Percentiles rank a stretch among this genome's conserved stretches.
Evolutionary conservation across 1,140 invertebrate species (phyloP).

Genomic region (Heliconius himera): DNA sequence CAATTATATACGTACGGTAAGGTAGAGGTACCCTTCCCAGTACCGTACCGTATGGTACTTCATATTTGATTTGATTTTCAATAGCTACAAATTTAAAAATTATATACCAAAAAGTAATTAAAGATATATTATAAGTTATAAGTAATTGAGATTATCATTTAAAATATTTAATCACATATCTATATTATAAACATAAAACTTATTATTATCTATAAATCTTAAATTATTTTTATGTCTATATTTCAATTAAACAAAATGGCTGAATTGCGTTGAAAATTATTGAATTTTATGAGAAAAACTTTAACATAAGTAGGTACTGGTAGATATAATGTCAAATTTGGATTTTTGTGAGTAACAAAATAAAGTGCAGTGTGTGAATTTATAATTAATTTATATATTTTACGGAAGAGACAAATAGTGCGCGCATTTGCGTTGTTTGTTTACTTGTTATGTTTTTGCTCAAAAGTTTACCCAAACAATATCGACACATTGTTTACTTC

Average conservation of each 20-base stretch:
- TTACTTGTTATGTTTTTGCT: constrained; percentile 57
- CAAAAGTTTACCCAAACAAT: constrained; percentile 34
- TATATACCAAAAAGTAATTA: no score
- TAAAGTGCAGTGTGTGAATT: constrained; percentile 6
- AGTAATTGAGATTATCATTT: background rate
- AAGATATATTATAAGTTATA: background rate
- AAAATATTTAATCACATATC: background rate
- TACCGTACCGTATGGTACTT: no score
- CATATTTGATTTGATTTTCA: no score
- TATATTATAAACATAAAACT: background rate
- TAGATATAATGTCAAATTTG: background rate
- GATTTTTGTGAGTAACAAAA: background rate
- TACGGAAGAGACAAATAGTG: constrained; percentile 35
- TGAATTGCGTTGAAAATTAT: constrained; percentile 36
- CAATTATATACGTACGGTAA: no score
- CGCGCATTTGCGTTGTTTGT: constrained; percentile 76
- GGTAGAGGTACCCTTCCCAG: no score
- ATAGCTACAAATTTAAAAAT: no score
- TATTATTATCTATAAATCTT: constrained; percentile 23
- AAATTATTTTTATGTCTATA: constrained; percentile 26
- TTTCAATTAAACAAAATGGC: constrained; percentile 52
- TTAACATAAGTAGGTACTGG: constrained; percentile 16
- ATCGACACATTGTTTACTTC: constrained; percentile 27
- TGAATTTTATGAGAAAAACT: constrained; percentile 22
- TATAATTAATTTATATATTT: constrained; percentile 8